Evolutionary conservation across 2,797 vertebrate species (phyloP), one percentile per base, ranked within the genome.

Genomic region (Spheniscus humboldti): DNA sequence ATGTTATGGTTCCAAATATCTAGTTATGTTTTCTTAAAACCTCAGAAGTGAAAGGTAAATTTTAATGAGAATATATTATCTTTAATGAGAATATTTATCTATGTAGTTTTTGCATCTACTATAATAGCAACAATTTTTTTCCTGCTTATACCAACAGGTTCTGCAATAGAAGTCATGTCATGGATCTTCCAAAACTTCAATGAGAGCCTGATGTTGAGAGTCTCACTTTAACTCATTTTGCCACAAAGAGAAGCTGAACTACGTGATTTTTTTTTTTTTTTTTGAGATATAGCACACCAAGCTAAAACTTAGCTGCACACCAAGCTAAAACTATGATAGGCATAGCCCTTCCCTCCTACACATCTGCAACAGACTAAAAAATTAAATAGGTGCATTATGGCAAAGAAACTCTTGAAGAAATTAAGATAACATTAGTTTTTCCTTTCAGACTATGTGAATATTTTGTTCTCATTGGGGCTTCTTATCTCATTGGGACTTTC

Each of bases 101-200:
- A 7, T 5, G 1, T 30, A 4, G 11, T 15, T 81, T 59, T 81
- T 39, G 1, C 18, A 57, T 3, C 6, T 76, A 4, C 9, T 45
- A 0, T 30, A 53, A 30, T 22, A 59, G 8, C 2, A 3, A 15
- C 2, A 1, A 27, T 30, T 8, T 47, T 57, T 43, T 23, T 5
- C 19, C 59, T 48, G 4, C 9, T 63, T 57, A n/a, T 50, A 33
- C 1, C 4, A 67, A 11, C 13, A 74, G 2, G 4, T 31, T 68
- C n/a, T 31, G 6, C 18, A 59, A 33, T 7, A 84, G 16, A 81
- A 77, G 3, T 48, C 19, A 52, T 28, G 4, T 2, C 62, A 10
- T 23, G 14, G 6, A 35, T 69, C 10, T 77, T 80, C 52, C 15
- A 88, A 41, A 92, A 31, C 12, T 56, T 3, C 23, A 50, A 23